Evolutionary conservation across 1,140 invertebrate genomes (phyloP).

Genomic region (Laupala kohalensis): DNA sequence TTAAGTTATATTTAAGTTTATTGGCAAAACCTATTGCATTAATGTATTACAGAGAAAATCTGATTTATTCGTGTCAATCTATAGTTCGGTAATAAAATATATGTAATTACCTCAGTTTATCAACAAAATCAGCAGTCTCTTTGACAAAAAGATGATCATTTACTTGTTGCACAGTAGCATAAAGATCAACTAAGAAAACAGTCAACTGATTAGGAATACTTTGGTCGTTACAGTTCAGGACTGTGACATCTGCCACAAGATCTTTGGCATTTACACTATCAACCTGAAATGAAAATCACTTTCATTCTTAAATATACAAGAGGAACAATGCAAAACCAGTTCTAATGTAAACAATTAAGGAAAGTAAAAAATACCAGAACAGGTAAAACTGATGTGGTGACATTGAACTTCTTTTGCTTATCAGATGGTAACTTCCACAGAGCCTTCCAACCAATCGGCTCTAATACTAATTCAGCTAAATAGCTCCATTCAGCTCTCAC

Average conservation of each 20-base stretch:
- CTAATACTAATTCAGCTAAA: conserved; percentile 39
- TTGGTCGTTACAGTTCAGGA: conserved; percentile 44
- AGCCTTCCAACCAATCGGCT: conserved; percentile 44
- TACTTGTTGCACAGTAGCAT: conserved; percentile 40
- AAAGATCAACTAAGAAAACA: conserved; percentile 40
- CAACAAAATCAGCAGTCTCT: conserved; percentile 33
- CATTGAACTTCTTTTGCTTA: conserved; percentile 40
- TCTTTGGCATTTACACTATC: conserved; percentile 33
- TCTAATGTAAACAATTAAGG: too few species aligned
- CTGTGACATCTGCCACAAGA: conserved; percentile 35
- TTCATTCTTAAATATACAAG: too few species aligned
- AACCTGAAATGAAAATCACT: conserved; percentile 36
- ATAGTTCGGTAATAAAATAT: too few species aligned
- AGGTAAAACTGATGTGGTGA: too few species aligned
- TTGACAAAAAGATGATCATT: conserved; percentile 31
- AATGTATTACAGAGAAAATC: too few species aligned
- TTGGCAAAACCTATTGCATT: too few species aligned
- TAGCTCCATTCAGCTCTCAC: conserved; percentile 39
- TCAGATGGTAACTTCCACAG: conserved; percentile 45
- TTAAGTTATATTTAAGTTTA: too few species aligned
- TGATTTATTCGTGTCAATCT: too few species aligned
- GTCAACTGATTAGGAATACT: conserved; percentile 38
- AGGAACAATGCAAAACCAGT: too few species aligned
- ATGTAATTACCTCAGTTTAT: conserved; percentile 33
- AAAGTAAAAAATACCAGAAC: too few species aligned